Base-by-base conservation (phyloP, 2,888 invertebrate genomes). In the Anthophora plumipes region DNA sequence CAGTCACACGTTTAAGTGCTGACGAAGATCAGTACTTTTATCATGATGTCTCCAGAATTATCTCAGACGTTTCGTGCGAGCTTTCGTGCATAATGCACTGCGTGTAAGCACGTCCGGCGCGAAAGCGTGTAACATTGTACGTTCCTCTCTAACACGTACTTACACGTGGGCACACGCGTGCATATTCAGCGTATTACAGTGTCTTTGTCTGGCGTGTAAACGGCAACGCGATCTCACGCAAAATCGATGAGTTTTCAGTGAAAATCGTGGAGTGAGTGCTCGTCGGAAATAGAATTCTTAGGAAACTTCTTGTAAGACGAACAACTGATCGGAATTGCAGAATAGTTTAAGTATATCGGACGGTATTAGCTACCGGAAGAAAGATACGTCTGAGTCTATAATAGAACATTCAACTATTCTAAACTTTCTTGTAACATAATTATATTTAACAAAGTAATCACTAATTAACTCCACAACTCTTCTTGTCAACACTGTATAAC, bases 81-180 rank as follows among this genome's bases (percentile, higher is more conserved):
- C 57, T 80, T 80, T 80, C 60, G 73, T 78, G 66, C 77, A 77
- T 70, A 73, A 82, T 61, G 71, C 67, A 39, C 64, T 75, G 67
- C 78, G 83, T 82, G 83, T 73, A 76, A 72, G 64, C 78, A 78
- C 68, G 83, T 59, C 67, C 60, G n/a, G 69, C 74, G 63, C 82
- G 82, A 82, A 67, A 70, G 41, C 61, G 69, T 76, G 69, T 75
- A 76, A 82, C 63, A 63, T 71, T 72, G 66, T 66, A 66, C 60
- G 60, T 61, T 50, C 22, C 77, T 14, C 31, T n/a, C 20, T 48
- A 55, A n/a, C n/a, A n/a, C n/a, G n/a, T 66, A 70, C 69, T 59
- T 48, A 37, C 50, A 61, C 80, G 66, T 55, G 22, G 37, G n/a
- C n/a, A 22, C 63, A 55, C 39, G 63, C 70, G 57, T 74, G 64